phyloP scores from a whole-genome alignment of 2,113 vertebrate genomes.

The Micronisus gabar region DNA sequence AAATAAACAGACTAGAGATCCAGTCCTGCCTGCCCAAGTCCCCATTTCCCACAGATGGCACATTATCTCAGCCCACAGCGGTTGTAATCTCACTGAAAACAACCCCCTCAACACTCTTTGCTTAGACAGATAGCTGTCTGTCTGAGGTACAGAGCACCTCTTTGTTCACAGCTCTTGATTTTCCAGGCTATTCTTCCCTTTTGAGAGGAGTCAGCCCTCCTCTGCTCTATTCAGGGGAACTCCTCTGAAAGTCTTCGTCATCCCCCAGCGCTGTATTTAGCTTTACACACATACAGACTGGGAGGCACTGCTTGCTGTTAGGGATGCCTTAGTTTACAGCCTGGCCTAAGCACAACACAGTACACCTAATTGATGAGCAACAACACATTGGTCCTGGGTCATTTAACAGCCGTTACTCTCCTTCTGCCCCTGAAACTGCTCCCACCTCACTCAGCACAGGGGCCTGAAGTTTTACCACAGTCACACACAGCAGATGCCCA shows the following conservation, averaged over 20 bases:
- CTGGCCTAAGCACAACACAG: not conserved
- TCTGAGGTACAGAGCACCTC: not conserved
- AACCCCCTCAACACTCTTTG: not conserved
- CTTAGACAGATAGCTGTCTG: not conserved
- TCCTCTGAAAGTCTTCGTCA: not conserved
- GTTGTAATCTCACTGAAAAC: not conserved
- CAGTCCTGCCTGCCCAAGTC: not conserved
- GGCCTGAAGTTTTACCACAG: not conserved
- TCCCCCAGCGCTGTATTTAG: not conserved
- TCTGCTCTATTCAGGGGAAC: not conserved
- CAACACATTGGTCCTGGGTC: not conserved
- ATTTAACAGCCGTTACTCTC: not conserved
- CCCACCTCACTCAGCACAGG: not conserved
- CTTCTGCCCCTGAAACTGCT: not conserved
- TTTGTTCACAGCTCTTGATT: slow-evolving; percentile 14
- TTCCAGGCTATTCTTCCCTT: not conserved
- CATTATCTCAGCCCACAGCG: not conserved
- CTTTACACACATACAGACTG: not conserved
- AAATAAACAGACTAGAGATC: not conserved
- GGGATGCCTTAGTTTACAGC: not conserved
- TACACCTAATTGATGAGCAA: fast-evolving
- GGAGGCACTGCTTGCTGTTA: not conserved
- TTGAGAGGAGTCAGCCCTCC: not conserved
- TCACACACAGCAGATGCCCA: not conserved
- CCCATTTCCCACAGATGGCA: not conserved